phyloP scores from a whole-genome alignment of 2,113 vertebrate species.

The Proteles cristata region DNA sequence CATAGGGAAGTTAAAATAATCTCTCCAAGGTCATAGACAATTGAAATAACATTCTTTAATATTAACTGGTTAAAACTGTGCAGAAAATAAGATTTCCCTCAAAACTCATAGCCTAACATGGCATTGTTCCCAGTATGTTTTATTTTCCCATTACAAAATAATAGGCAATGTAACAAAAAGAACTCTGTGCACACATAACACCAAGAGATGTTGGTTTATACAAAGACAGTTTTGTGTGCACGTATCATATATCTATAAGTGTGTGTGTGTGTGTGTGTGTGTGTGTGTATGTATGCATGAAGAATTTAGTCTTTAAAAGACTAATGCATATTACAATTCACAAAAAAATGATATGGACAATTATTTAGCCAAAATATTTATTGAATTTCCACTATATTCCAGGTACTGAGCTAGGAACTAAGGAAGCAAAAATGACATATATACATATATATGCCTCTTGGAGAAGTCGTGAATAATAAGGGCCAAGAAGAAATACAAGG shows the following conservation, averaged over 20 bases:
- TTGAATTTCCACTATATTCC: not conserved
- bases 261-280: not conserved
- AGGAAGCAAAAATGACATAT: not conserved
- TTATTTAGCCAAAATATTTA: not conserved
- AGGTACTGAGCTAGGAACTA: not conserved
- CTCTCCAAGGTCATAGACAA: not conserved
- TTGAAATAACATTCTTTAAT: not conserved
- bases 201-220: not conserved
- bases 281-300: not conserved
- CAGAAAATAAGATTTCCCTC: not conserved
- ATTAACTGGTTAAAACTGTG: not conserved
- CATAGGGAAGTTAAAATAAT: not conserved
- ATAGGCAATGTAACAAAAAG: not conserved
- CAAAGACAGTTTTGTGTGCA: not conserved
- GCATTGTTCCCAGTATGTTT: not conserved
- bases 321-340: not conserved
- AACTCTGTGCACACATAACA: not conserved
- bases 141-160: not conserved
- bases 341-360: not conserved
- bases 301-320: not conserved
- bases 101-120: not conserved
- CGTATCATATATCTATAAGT: not conserved
- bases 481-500: not conserved
- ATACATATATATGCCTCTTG: not conserved
- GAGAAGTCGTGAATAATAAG: not conserved